Percentiles rank a stretch among this genome's conserved stretches.
Evolutionary conservation across 37 sponge, comb jelly and placozoan species (phyloP).

Genomic region (Agelas oroides): DNA sequence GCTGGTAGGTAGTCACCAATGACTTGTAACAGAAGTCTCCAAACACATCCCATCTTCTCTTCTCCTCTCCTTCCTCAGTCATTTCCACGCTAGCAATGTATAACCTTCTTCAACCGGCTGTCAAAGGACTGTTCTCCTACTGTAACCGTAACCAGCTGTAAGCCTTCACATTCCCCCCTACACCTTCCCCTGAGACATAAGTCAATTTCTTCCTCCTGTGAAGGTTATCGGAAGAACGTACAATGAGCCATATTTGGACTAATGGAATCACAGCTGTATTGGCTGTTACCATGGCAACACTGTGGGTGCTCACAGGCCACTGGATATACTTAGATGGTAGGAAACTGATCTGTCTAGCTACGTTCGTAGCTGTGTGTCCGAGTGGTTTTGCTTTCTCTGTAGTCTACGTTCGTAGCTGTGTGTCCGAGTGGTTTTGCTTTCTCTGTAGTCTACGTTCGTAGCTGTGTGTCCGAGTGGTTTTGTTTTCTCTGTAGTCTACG

Average conservation of each 20-base stretch:
- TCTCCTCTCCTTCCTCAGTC: not conserved
- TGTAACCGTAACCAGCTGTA: not conserved
- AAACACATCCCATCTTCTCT: not conserved
- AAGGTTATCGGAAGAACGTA: no score
- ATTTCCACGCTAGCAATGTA: constrained; percentile 24
- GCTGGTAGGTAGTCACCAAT: constrained; percentile 15
- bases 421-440: no score
- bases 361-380: no score
- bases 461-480: constrained; percentile 10
- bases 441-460: constrained; percentile 49
- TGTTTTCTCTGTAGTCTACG: no score
- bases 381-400: no score
- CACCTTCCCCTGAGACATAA: no score
- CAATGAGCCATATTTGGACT: no score
- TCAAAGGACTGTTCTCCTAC: not conserved
- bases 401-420: no score
- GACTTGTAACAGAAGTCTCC: no score
- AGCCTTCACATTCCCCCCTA: not conserved
- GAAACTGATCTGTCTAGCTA: not conserved
- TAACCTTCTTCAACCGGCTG: constrained; percentile 13
- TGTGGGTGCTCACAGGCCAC: constrained; percentile 76
- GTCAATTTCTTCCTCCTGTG: no score
- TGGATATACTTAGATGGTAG: constrained; percentile 76
- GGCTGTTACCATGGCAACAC: constrained; percentile 7
- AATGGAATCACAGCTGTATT: constrained; percentile 15